Conservation (phyloP, 2,888 invertebrate genomes). For the Lumbricus terrestris region DNA sequence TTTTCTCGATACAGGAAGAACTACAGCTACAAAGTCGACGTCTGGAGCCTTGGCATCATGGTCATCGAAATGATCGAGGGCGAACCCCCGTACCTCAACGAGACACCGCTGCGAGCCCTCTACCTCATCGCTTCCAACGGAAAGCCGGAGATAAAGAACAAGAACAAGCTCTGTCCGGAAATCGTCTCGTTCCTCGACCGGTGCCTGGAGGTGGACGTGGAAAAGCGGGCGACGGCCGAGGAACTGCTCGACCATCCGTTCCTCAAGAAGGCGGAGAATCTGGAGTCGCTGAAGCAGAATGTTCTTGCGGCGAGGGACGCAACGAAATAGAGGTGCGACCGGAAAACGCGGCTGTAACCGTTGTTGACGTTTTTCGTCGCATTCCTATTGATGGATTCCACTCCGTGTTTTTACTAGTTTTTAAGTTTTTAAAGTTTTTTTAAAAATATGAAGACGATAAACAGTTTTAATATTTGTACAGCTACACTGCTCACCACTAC, state of each 20-base stretch:
- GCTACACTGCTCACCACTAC: background rate
- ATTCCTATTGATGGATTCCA: background rate
- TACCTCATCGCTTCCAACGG: slow-evolving; percentile 45
- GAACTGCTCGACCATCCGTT: slow-evolving; percentile 79
- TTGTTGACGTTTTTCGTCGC: background rate
- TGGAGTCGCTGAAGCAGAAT: slow-evolving; percentile 91
- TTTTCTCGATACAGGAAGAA: slow-evolving; percentile 72
- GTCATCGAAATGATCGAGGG: slow-evolving; percentile 99
- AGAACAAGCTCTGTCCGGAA: slow-evolving; percentile 89
- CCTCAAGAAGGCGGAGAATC: slow-evolving; percentile 89
- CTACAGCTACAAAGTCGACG: slow-evolving; percentile 96
- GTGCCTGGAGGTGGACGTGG: slow-evolving; percentile 65
- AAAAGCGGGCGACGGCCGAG: slow-evolving; percentile 62
- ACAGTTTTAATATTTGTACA: background rate
- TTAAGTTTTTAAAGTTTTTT: background rate
- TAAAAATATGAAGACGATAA: background rate
- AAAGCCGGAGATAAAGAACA: slow-evolving; percentile 91
- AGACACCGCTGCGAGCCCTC: slow-evolving; percentile 83
- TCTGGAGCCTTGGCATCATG: slow-evolving; percentile 98
- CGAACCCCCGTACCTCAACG: slow-evolving; percentile 97
- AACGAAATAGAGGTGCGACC: background rate
- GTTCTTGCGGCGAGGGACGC: slow-evolving; percentile 64
- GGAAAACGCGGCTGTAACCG: background rate
- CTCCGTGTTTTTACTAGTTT: background rate
- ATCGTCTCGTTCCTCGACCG: slow-evolving; percentile 81